A percentile compares a stretch with the other conserved stretches of the same genome.
These are phyloP conservation scores for Eubasilissa splendida DNA, from an alignment of 2,888 invertebrate genomes.

Conservation along the genomic window DNA sequence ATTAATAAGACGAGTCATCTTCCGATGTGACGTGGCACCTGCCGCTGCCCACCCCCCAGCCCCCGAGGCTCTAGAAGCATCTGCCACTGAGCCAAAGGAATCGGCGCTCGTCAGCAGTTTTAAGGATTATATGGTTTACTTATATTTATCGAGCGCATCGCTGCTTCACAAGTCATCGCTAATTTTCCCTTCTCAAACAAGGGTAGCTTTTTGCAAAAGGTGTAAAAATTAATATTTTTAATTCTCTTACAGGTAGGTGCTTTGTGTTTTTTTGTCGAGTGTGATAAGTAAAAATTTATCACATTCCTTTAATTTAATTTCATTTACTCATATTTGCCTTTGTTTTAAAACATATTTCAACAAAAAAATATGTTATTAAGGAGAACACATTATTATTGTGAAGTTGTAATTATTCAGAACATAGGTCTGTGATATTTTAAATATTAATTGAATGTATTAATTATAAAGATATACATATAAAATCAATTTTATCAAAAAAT, in stretches of 20 bases:
- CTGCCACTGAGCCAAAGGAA: conserved; percentile 38
- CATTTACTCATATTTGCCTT: too few species aligned
- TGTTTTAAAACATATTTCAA: too few species aligned
- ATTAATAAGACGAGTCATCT: conserved; percentile 42
- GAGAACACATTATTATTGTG: too few species aligned
- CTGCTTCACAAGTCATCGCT: conserved; percentile 40
- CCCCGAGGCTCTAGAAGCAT: conserved; percentile 25
- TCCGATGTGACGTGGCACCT: conserved; percentile 46
- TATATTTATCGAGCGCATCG: neutral
- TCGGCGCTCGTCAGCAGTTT: conserved; percentile 46
- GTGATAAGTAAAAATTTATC: too few species aligned
- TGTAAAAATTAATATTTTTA: conserved; percentile 27
- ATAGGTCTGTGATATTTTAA: too few species aligned
- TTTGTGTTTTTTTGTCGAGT: neutral
- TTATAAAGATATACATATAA: too few species aligned
- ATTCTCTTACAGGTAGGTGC: conserved; percentile 20
- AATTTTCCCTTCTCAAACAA: conserved; percentile 11
- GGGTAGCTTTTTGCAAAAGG: conserved; percentile 37
- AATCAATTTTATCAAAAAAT: too few species aligned
- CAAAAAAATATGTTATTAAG: too few species aligned
- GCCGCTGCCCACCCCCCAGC: conserved; percentile 34
- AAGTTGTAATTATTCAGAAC: too few species aligned
- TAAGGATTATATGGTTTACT: conserved; percentile 39
- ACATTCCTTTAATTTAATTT: too few species aligned
- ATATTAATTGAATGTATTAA: too few species aligned